Percentiles rank a stretch among this genome's conserved stretches.
phyloP scores from a whole-genome alignment of 2,888 invertebrate genomes.

The Aphodius sticticus region DNA sequence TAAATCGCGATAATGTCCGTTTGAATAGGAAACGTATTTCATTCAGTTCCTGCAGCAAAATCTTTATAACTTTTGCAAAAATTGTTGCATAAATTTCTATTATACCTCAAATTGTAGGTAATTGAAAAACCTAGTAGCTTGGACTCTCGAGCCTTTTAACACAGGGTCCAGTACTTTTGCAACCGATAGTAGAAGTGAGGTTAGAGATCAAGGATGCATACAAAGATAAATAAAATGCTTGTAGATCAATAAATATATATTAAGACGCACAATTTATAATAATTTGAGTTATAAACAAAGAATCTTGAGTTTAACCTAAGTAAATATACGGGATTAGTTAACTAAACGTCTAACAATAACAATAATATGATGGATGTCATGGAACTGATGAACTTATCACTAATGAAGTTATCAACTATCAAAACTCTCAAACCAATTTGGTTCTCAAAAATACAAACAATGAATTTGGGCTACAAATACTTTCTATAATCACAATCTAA shows the following conservation, averaged over 20 bases:
- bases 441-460: neutral
- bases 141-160: too few species aligned
- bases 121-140: too few species aligned
- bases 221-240: neutral
- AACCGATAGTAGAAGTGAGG: too few species aligned
- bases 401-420: neutral
- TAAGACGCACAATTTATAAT: neutral
- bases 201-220: too few species aligned
- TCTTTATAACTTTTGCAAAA: too few species aligned
- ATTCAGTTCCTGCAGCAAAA: too few species aligned
- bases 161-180: too few species aligned
- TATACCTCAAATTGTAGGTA: too few species aligned
- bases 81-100: too few species aligned
- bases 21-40: too few species aligned
- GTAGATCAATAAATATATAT: neutral
- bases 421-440: neutral
- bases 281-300: neutral
- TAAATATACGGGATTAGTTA: neutral
- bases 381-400: neutral
- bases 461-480: neutral
- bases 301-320: neutral
- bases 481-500: slow-evolving; percentile 7
- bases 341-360: neutral
- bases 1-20: too few species aligned
- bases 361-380: neutral